Percentiles rank a stretch among this genome's conserved stretches.
These are phyloP conservation scores for Buceros bicornis DNA, from an alignment of 2,797 vertebrate genomes.

Conservation along the genomic window DNA sequence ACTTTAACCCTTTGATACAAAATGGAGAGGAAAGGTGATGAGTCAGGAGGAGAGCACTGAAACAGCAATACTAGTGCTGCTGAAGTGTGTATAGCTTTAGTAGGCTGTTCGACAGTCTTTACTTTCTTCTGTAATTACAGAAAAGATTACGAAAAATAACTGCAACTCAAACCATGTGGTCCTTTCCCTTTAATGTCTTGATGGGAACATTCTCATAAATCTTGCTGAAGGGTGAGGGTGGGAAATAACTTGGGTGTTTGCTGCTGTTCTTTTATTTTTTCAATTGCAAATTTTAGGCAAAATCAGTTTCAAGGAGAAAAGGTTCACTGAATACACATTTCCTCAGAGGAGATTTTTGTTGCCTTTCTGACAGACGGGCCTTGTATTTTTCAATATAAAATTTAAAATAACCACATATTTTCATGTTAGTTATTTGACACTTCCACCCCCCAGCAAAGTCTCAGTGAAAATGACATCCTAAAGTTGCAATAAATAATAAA, in stretches of 20 bases:
- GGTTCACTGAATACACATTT: background rate
- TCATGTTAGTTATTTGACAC: background rate
- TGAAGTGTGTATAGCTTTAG: background rate
- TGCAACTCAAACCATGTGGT: background rate
- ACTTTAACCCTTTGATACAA: background rate
- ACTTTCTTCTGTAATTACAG: background rate
- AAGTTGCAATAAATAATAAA: background rate
- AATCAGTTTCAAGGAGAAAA: background rate
- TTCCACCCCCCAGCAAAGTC: background rate
- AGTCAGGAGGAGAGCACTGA: background rate
- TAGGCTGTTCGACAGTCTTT: background rate
- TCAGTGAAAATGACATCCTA: background rate
- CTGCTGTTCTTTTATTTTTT: background rate
- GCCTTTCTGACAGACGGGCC: background rate
- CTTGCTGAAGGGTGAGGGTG: background rate
- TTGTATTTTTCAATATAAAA: background rate
- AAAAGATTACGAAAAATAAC: background rate
- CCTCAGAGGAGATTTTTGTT: background rate
- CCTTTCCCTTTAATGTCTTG: background rate
- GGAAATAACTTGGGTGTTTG: background rate
- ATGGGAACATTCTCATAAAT: background rate
- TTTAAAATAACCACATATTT: background rate
- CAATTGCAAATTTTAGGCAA: background rate
- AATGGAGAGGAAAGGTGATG: background rate
- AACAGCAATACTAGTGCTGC: background rate